Conservation (phyloP, 2,113 vertebrate species). For the Gymnarchus niloticus region DNA sequence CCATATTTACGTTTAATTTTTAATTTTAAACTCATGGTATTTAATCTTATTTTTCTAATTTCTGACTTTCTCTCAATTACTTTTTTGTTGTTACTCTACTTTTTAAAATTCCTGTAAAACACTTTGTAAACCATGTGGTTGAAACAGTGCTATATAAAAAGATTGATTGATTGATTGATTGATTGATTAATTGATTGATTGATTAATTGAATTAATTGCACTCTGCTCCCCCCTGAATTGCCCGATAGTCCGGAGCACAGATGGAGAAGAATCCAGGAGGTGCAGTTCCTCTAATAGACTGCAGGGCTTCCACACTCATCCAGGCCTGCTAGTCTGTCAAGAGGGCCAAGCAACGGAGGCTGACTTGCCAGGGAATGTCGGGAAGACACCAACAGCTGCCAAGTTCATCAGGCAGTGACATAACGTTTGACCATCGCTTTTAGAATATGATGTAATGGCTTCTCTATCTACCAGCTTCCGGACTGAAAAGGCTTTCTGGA, state of each 20-base stretch:
- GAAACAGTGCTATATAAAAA: too few species aligned
- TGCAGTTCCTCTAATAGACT: conserved; percentile 1
- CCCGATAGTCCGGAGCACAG: not conserved
- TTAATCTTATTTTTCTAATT: too few species aligned
- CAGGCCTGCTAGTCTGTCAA: not conserved
- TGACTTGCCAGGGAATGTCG: not conserved
- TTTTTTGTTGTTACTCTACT: too few species aligned
- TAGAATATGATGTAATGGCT: conserved; percentile 17
- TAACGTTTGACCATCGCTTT: conserved; percentile 5
- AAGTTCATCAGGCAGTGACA: conserved; percentile 17
- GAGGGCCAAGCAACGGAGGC: not conserved
- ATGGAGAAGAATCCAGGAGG: not conserved
- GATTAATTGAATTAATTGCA: not conserved
- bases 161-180: too few species aligned
- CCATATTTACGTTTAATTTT: too few species aligned
- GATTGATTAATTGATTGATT: too few species aligned
- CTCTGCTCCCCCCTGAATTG: not conserved
- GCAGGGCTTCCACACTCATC: not conserved
- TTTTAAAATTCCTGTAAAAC: too few species aligned
- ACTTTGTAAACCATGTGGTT: too few species aligned
- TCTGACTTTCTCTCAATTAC: too few species aligned
- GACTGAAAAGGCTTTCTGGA: not conserved
- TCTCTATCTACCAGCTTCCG: not conserved
- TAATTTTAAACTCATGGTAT: too few species aligned
- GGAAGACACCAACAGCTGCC: not conserved